These are phyloP conservation scores for Otus scops DNA, from an alignment of 2,797 vertebrate genomes.

Conservation along the genomic window DNA sequence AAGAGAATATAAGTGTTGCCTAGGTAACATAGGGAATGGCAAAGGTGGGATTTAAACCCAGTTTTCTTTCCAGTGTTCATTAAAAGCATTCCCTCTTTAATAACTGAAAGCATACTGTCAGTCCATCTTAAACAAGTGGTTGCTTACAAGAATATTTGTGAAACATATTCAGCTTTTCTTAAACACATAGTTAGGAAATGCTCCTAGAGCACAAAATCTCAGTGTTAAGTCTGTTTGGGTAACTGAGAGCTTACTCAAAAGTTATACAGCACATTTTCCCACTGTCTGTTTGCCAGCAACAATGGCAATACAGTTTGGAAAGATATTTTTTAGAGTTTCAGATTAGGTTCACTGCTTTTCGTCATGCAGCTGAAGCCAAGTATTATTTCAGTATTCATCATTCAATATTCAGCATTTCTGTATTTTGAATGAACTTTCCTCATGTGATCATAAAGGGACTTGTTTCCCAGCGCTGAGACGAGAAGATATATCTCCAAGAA, in stretches of 20 bases:
- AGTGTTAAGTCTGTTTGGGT: not conserved
- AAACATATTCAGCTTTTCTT: not conserved
- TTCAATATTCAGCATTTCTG: slow-evolving; percentile 38
- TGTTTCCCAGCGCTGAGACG: not conserved
- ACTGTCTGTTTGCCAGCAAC: not conserved
- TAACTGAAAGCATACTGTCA: not conserved
- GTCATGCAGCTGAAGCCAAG: not conserved
- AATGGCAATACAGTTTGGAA: slow-evolving; percentile 7
- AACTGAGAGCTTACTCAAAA: not conserved
- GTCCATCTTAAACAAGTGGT: rapidly evolving
- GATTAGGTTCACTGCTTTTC: slow-evolving; percentile 20
- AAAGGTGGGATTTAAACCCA: slow-evolving; percentile 25
- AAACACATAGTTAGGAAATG: not conserved
- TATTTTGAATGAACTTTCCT: slow-evolving; percentile 45
- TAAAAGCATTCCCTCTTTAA: not conserved
- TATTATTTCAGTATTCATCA: slow-evolving; percentile 38
- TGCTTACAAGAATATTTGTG: not conserved
- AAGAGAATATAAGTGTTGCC: slow-evolving; percentile 2
- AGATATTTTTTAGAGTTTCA: not conserved
- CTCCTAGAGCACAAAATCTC: not conserved
- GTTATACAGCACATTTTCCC: not conserved
- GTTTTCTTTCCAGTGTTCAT: not conserved
- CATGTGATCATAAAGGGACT: slow-evolving; percentile 39
- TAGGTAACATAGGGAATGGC: not conserved
- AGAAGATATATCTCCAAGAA: not conserved